Base-by-base conservation (phyloP, 2,888 invertebrate species). In the Pyrgus malvae region DNA sequence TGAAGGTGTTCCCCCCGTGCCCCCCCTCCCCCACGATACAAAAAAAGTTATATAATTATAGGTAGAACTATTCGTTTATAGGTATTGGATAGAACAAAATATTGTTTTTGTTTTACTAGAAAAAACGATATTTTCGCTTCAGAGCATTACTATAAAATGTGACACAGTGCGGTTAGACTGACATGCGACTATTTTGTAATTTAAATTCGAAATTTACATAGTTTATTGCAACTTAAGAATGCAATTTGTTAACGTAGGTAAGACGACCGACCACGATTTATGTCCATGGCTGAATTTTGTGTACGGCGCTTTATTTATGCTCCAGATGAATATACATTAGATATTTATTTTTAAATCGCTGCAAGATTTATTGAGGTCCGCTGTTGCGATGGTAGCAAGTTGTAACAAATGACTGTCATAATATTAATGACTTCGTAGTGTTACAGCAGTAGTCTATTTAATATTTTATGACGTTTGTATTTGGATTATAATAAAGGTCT, bases 161-260 rank as follows among this genome's bases (percentile, higher is more conserved):
- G 3, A 3, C 14, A 8, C 14, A 14, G 14, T 8, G 2, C 33
- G 5, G 12, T 33, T 9, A 6, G 2, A 16, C 2, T 35, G 35
- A 29, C 29, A 45, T 14, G 44, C 51, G 12, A 51, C 45, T 44
- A 37, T 31, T 53, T 81, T 78, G 80, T 83, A 79, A 83, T 83
- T 84, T 83, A 82, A 83, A 85, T 83, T 80, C 74, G 62, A 71
- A 74, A 84, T 84, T 83, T 76, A 76, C 82, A 83, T 86, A 83
- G 78, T 81, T 81, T 82, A 82, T 78, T 78, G 74, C 78, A 71
- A 80, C 79, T 81, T 79, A 80, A 80, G 78, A 81, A 83, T 74
- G 77, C 78, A 76, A 81, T 84, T 83, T 78, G 80, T 82, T 79
- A 74, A 74, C 76, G 76, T 70, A 69, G 71, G 74, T 70, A 63